Percentiles rank a stretch among this genome's conserved stretches.
Conservation (phyloP, 1,140 invertebrate genomes). For the Drosophila albomicans region DNA sequence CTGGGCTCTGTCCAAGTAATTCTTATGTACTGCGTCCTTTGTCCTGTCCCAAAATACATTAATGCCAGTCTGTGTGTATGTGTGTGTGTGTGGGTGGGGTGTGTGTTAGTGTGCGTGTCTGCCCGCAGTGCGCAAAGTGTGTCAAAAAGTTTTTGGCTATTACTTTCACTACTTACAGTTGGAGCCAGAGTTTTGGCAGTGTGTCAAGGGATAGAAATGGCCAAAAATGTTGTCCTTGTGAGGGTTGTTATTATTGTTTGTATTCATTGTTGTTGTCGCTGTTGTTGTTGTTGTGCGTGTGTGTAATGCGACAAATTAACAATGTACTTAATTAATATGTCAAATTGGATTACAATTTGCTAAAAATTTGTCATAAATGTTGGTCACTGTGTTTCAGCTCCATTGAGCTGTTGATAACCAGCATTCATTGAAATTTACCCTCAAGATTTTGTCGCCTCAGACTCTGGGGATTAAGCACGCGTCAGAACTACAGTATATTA, state of each 20-base stretch:
- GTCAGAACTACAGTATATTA: background rate
- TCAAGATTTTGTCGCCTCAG: background rate
- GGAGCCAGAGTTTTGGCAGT: conserved; percentile 27
- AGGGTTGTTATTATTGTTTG: conserved; percentile 38
- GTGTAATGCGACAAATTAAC: conserved; percentile 79
- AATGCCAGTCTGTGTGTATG: background rate
- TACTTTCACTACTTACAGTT: conserved; percentile 76
- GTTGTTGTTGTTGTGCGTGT: conserved; percentile 35
- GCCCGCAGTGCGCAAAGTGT: conserved; percentile 62
- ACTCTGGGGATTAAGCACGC: background rate
- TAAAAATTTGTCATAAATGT: conserved; percentile 75
- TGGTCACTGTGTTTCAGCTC: conserved; percentile 26
- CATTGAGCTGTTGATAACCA: conserved; percentile 15
- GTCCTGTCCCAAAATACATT: conserved; percentile 47
- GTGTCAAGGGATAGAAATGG: conserved; percentile 10
- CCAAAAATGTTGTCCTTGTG: conserved; percentile 6
- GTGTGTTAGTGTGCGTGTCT: conserved; percentile 24
- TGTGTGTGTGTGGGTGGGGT: conserved; percentile 6
- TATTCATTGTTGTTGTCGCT: background rate
- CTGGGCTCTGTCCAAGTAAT: conserved; percentile 34
- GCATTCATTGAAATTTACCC: background rate
- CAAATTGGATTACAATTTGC: conserved; percentile 79
- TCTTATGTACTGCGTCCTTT: conserved; percentile 51
- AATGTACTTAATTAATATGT: conserved; percentile 80
- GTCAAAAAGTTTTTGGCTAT: conserved; percentile 75